Conservation (phyloP, 2,113 vertebrate genomes). For the Damaliscus lunatus region DNA sequence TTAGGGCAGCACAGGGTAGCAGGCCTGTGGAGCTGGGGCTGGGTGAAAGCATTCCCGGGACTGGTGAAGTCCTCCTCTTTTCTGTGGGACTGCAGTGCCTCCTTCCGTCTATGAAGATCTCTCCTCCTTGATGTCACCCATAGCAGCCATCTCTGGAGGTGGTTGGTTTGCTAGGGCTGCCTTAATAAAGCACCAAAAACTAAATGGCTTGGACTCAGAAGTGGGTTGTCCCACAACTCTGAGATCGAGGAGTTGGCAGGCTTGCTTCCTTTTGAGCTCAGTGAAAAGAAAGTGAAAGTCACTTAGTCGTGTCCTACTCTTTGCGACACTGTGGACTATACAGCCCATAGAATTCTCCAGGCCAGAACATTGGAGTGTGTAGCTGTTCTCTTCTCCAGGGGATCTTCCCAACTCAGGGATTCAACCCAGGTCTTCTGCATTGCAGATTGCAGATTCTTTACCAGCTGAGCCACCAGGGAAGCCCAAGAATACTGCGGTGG, state of each 20-base stretch:
- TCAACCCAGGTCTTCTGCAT: not conserved
- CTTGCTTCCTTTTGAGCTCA: not conserved
- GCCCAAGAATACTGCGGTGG: not conserved
- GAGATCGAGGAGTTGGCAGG: not conserved
- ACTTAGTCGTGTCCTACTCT: not conserved
- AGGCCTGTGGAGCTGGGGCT: not conserved
- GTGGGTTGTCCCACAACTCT: not conserved
- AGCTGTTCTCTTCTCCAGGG: not conserved
- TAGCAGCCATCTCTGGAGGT: not conserved
- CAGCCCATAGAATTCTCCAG: not conserved
- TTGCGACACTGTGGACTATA: not conserved
- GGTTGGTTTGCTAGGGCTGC: not conserved
- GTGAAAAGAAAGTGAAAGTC: not conserved
- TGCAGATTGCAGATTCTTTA: not conserved
- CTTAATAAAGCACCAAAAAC: no score
- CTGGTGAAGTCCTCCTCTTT: not conserved
- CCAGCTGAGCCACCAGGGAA: not conserved
- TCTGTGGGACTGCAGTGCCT: not conserved
- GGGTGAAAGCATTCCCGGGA: not conserved
- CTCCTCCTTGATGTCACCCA: not conserved
- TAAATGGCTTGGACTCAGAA: not conserved
- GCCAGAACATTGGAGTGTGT: not conserved
- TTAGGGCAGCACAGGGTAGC: not conserved
- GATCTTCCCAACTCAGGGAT: not conserved
- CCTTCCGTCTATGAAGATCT: not conserved